phyloP scores from a whole-genome alignment of 1,140 invertebrate species.

The Calycopis cecrops region DNA sequence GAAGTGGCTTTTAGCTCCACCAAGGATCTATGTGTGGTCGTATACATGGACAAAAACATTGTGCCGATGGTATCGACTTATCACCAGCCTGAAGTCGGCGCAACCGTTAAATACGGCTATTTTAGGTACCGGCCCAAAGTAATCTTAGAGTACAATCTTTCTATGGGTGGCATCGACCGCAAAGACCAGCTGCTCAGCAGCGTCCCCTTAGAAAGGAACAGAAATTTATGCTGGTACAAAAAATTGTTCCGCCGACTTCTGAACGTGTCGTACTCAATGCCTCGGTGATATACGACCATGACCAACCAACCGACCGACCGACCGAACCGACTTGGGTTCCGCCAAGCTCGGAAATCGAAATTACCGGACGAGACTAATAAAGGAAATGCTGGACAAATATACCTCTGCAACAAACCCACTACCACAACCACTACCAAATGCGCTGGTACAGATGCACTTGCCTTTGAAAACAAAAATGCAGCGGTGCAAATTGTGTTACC shows the following conservation, averaged over 20 bases:
- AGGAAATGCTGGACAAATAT: too few species aligned
- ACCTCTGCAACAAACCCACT: too few species aligned
- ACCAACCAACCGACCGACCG: too few species aligned
- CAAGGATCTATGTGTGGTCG: neutral
- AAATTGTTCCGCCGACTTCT: constrained; percentile 10
- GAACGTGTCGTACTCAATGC: too few species aligned
- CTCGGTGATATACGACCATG: too few species aligned
- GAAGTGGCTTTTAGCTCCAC: constrained; percentile 20
- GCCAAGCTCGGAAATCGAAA: too few species aligned
- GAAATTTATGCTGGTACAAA: constrained; percentile 9
- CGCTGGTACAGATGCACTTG: too few species aligned
- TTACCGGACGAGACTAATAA: too few species aligned
- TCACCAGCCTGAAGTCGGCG: constrained; percentile 15
- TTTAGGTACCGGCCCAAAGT: constrained; percentile 6
- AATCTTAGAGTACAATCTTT: constrained; percentile 26
- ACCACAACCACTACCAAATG: too few species aligned
- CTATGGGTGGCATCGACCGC: constrained; percentile 14
- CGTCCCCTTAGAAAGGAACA: constrained; percentile 1
- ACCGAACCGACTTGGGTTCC: too few species aligned
- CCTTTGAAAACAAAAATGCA: too few species aligned
- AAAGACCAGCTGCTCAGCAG: constrained; percentile 5
- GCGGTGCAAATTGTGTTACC: too few species aligned
- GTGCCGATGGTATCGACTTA: constrained; percentile 31
- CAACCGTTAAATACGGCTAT: neutral
- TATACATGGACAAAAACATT: constrained; percentile 26